phyloP scores from a whole-genome alignment of 2,888 invertebrate genomes.

The Trichogramma evanescens region DNA sequence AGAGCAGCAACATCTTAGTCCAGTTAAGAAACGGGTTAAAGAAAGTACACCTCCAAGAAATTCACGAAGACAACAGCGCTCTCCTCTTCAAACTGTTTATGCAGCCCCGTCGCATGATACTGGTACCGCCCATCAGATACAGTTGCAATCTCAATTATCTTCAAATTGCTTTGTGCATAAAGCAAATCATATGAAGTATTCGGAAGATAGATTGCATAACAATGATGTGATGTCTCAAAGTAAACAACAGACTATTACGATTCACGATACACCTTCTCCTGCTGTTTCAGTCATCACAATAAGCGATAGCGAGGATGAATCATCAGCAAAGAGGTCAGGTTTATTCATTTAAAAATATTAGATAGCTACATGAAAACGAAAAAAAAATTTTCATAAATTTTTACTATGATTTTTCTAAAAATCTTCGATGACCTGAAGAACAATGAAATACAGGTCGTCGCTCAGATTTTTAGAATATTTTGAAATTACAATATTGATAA shows the following conservation, averaged over 20 bases:
- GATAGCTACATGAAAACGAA: not conserved
- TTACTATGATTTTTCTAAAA: not conserved
- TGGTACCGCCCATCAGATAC: constrained; percentile 20
- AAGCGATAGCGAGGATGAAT: constrained; percentile 90
- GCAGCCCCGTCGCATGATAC: not conserved
- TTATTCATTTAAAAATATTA: not conserved
- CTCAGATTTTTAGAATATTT: not conserved
- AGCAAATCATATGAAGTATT: no score
- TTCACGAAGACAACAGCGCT: constrained; percentile 35
- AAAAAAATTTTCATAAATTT: not conserved
- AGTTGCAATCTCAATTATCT: constrained; percentile 30
- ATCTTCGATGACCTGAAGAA: not conserved
- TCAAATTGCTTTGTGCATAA: constrained; percentile 8
- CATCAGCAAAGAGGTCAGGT: constrained; percentile 48
- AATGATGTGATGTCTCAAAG: no score
- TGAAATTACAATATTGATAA: not conserved
- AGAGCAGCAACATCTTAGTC: constrained; percentile 85
- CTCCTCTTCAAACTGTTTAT: not conserved
- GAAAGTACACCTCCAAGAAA: constrained; percentile 81
- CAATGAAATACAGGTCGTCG: no score
- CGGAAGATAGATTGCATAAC: no score
- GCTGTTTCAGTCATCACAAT: constrained; percentile 93
- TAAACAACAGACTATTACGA: constrained; percentile 83
- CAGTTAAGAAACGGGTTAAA: constrained; percentile 94
- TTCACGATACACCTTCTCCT: constrained; percentile 91